Evolutionary conservation across 2,888 invertebrate species (phyloP).

Genomic region (Teleiodes luculella): DNA sequence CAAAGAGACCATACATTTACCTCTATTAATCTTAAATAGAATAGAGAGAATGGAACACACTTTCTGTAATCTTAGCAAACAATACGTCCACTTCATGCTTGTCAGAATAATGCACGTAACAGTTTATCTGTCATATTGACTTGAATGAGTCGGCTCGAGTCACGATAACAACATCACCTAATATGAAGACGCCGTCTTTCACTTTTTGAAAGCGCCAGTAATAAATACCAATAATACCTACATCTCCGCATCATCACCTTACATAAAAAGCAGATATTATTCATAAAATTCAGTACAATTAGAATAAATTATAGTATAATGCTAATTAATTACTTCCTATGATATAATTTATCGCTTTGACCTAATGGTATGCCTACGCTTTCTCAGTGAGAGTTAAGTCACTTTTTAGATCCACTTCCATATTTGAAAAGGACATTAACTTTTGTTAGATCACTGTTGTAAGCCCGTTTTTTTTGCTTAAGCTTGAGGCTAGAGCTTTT

Average conservation of each 20-base stretch:
- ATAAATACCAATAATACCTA: neutral
- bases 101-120: neutral
- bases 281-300: neutral
- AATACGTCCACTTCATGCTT: neutral
- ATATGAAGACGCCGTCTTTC: neutral
- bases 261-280: neutral
- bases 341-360: neutral
- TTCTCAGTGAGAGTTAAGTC: neutral
- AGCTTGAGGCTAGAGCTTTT: no score
- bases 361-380: neutral
- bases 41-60: neutral
- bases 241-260: neutral
- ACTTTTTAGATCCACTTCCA: neutral
- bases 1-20: neutral
- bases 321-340: constrained; percentile 1
- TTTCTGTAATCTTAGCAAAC: constrained; percentile 1
- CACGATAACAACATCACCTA: neutral
- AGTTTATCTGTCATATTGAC: neutral
- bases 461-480: no score
- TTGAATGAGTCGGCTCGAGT: neutral
- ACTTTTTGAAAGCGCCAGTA: constrained; percentile 8
- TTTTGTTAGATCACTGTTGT: neutral
- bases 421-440: neutral
- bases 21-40: constrained; percentile 5
- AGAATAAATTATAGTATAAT: neutral